Conservation (phyloP, 2,113 vertebrate species). For the Anoplopoma fimbria region DNA sequence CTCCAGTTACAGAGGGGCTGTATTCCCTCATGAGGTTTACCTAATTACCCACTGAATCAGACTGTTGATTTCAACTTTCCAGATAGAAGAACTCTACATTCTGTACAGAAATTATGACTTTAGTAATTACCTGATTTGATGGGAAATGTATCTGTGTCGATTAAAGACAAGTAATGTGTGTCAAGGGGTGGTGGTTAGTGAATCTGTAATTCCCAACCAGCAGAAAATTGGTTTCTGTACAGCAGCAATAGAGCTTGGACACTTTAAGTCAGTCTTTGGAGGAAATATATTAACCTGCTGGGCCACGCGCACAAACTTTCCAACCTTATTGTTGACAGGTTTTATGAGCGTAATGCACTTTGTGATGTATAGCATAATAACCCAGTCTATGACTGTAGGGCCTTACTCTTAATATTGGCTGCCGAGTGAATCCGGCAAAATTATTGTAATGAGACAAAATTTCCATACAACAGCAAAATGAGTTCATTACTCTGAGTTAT, state of each 20-base stretch:
- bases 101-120: slow-evolving; percentile 37
- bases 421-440: slow-evolving; percentile 85
- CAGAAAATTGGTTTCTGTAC: slow-evolving; percentile 69
- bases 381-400: slow-evolving; percentile 84
- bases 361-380: slow-evolving; percentile 91
- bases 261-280: slow-evolving; percentile 74
- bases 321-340: slow-evolving; percentile 85
- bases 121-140: slow-evolving; percentile 49
- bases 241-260: slow-evolving; percentile 71
- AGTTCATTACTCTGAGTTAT: slow-evolving; percentile 89
- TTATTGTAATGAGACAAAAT: slow-evolving; percentile 89
- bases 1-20: slow-evolving; percentile 28
- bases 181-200: slow-evolving; percentile 41
- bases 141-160: slow-evolving; percentile 55
- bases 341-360: slow-evolving; percentile 87
- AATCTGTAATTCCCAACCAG: slow-evolving; percentile 65
- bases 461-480: slow-evolving; percentile 89
- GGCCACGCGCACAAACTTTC: slow-evolving; percentile 81
- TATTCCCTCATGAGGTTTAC: slow-evolving; percentile 31
- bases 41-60: slow-evolving; percentile 39
- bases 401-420: slow-evolving; percentile 86
- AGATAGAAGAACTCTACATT: slow-evolving; percentile 39
- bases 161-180: slow-evolving; percentile 56
- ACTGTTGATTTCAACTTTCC: slow-evolving; percentile 42
- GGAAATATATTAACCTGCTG: slow-evolving; percentile 81